Conservation (phyloP, 1,140 invertebrate genomes). For the Bactericera cockerelli region DNA sequence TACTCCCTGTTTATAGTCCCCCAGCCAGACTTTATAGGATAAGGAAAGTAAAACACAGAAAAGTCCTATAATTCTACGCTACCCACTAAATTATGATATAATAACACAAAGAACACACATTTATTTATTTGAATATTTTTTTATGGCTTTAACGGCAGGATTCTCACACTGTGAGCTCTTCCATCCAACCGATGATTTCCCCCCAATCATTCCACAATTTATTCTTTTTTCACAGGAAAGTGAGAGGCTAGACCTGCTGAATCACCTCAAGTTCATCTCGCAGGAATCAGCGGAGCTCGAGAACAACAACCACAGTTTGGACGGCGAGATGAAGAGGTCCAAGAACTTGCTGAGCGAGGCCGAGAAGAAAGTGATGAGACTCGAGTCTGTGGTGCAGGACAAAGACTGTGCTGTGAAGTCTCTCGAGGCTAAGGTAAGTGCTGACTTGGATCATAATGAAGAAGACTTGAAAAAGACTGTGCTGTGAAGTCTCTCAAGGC, state of each 20-base stretch:
- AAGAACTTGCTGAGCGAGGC: slow-evolving; percentile 35
- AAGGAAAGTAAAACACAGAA: no score
- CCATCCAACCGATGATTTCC: no score
- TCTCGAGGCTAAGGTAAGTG: slow-evolving; percentile 37
- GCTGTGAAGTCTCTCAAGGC: slow-evolving; percentile 36
- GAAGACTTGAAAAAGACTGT: slow-evolving; percentile 29
- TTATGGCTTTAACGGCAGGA: no score
- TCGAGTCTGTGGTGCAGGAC: slow-evolving; percentile 34
- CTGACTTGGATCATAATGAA: no score
- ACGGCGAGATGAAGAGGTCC: slow-evolving; percentile 46
- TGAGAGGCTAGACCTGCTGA: slow-evolving; percentile 51
- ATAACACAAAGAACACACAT: no score
- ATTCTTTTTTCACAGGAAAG: slow-evolving; percentile 36
- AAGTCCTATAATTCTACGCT: no score
- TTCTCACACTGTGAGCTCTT: no score
- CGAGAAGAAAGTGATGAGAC: slow-evolving; percentile 34
- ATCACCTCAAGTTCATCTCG: slow-evolving; percentile 50
- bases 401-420: slow-evolving; percentile 34
- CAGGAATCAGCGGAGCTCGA: slow-evolving; percentile 51
- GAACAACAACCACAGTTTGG: slow-evolving; percentile 52
- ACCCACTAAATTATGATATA: no score
- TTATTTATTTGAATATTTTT: no score
- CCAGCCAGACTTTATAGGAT: no score
- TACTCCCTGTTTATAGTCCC: no score
- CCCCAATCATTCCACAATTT: no score